These are phyloP conservation scores for Cyanoderma ruficeps DNA, from an alignment of 2,113 vertebrate genomes.

Conservation along the genomic window DNA sequence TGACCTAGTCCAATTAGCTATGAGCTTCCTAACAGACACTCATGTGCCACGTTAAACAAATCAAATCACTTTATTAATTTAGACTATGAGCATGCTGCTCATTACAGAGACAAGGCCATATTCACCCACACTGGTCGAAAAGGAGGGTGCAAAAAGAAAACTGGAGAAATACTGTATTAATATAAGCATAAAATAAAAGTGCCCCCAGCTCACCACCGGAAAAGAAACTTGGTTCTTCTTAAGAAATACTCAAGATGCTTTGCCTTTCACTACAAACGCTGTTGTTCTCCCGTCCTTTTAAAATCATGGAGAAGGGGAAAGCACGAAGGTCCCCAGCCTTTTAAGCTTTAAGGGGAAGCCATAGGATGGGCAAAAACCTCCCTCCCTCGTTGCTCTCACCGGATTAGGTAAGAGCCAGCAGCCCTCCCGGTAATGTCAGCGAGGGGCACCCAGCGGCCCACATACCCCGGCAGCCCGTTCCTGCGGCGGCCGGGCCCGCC, in stretches of 20 bases:
- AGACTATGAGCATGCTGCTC: background rate
- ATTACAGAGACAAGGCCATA: background rate
- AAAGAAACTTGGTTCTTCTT: background rate
- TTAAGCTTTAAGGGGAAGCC: background rate
- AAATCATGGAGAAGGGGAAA: background rate
- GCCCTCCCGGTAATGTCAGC: background rate
- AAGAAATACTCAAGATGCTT: background rate
- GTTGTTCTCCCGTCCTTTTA: background rate
- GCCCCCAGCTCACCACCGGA: background rate
- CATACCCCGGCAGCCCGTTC: background rate
- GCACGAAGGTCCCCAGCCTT: background rate
- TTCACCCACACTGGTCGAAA: background rate
- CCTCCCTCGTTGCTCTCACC: background rate
- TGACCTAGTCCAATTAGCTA: background rate
- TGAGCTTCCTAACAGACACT: background rate
- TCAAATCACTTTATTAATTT: background rate
- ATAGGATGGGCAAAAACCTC: background rate
- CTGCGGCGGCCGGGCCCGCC: background rate
- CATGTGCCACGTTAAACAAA: background rate
- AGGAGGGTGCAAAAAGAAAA: background rate
- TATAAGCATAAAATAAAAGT: background rate
- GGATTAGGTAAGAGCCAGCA: background rate
- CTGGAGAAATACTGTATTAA: rapidly evolving
- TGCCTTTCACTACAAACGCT: background rate
- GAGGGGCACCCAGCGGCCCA: background rate